Conservation (phyloP, 2,797 vertebrate species). For the Scarus forsteni region DNA sequence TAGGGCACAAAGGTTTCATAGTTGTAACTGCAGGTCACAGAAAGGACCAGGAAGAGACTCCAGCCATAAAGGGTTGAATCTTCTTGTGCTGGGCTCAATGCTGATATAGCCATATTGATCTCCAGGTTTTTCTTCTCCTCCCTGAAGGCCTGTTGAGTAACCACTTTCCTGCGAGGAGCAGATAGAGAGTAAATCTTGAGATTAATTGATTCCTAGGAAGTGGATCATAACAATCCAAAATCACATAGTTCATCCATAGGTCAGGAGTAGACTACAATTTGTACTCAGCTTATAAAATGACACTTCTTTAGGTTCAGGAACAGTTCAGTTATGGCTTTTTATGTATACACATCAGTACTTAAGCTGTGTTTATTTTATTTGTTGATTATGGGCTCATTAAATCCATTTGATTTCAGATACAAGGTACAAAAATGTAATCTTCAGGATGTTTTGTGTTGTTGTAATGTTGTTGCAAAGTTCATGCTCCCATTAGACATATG, state of each 20-base stretch:
- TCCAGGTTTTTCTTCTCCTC: constrained; percentile 31
- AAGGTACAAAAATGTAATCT: too few species aligned
- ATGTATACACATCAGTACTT: too few species aligned
- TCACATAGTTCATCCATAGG: constrained; percentile 8
- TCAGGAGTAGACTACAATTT: background rate
- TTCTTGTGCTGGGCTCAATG: constrained; percentile 36
- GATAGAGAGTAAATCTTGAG: constrained; percentile 15
- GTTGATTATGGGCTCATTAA: too few species aligned
- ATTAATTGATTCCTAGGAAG: constrained; percentile 34
- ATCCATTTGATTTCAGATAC: too few species aligned
- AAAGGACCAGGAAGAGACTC: constrained; percentile 7
- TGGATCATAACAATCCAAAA: constrained; percentile 23
- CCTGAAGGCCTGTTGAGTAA: constrained; percentile 18
- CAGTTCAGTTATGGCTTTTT: too few species aligned
- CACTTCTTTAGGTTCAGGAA: background rate
- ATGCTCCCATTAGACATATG: too few species aligned
- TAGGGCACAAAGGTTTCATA: background rate
- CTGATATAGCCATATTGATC: constrained; percentile 51
- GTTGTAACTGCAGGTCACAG: background rate
- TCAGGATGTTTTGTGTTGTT: too few species aligned
- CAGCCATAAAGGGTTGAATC: constrained; percentile 13
- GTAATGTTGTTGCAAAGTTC: too few species aligned
- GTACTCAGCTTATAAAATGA: background rate
- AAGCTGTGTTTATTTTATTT: too few species aligned
- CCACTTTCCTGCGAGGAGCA: constrained; percentile 13